A percentile compares a stretch with the other conserved stretches of the same genome.
Evolutionary conservation across 2,888 invertebrate species (phyloP).

Genomic region (Nasonovia ribisnigri): DNA sequence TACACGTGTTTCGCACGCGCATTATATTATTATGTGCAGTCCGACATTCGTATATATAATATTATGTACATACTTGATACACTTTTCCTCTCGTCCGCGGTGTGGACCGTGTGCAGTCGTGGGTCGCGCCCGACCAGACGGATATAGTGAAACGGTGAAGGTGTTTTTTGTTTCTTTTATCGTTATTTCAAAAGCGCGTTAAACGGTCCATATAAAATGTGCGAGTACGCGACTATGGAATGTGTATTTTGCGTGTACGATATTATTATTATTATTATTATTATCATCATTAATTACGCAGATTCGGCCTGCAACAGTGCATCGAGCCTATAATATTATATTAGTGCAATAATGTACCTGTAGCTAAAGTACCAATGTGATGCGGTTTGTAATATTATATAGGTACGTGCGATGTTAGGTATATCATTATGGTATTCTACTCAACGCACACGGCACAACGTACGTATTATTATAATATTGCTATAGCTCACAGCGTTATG

Average conservation of each 20-base stretch:
- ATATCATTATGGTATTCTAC: background rate
- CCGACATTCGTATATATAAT: too few relatives aligned
- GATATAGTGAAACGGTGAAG: background rate
- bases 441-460: background rate
- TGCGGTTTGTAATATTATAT: background rate
- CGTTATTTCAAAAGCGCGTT: background rate
- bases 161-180: background rate
- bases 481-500: background rate
- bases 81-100: conserved; percentile 11
- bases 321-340: background rate
- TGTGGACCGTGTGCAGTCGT: background rate
- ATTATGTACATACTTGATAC: too few relatives aligned
- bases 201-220: conserved; percentile 7
- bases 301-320: background rate
- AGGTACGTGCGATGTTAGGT: too few relatives aligned
- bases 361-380: background rate
- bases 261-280: background rate
- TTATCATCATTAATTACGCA: background rate
- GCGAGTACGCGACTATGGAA: too few relatives aligned
- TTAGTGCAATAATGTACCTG: background rate
- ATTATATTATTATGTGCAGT: background rate
- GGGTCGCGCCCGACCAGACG: background rate
- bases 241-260: background rate
- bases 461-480: background rate
- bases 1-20: background rate